A percentile compares a stretch with the other conserved stretches of the same genome.
phyloP scores from a whole-genome alignment of 2,113 vertebrate species.

The Labeo rohita region DNA sequence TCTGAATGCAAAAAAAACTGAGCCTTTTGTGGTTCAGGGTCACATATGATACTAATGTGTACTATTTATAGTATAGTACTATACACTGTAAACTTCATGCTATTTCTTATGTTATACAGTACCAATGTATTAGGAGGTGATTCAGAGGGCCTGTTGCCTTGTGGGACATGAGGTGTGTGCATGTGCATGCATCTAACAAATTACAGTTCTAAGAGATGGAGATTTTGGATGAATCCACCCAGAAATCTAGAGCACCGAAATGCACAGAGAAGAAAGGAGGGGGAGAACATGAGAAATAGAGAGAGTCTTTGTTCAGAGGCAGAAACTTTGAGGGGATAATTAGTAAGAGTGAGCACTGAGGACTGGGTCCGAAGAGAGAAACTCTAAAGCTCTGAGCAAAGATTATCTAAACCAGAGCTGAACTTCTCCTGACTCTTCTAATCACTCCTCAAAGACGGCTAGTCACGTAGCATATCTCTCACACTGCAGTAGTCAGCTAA shows the following conservation, averaged over 20 bases:
- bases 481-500: neutral
- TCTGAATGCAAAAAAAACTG: too few species aligned
- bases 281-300: conserved; percentile 22
- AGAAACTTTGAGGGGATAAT: conserved; percentile 70
- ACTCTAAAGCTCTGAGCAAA: conserved; percentile 64
- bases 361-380: conserved; percentile 57
- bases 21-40: too few species aligned
- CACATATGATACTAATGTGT: too few species aligned
- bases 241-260: conserved; percentile 55
- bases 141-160: neutral
- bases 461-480: conserved; percentile 13
- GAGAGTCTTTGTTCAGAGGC: conserved; percentile 50
- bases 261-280: conserved; percentile 27
- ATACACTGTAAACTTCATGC: too few species aligned
- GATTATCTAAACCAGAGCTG: conserved; percentile 39
- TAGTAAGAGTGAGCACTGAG: conserved; percentile 65
- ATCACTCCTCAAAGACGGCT: conserved; percentile 34
- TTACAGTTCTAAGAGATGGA: neutral
- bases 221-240: conserved; percentile 3
- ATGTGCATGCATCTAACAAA: conserved; percentile 6
- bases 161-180: neutral
- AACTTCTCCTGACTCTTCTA: conserved; percentile 46
- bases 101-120: too few species aligned
- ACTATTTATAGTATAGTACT: too few species aligned
- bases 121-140: neutral